These are phyloP conservation scores for Balaeniceps rex DNA, from an alignment of 2,113 vertebrate species.

Conservation along the genomic window DNA sequence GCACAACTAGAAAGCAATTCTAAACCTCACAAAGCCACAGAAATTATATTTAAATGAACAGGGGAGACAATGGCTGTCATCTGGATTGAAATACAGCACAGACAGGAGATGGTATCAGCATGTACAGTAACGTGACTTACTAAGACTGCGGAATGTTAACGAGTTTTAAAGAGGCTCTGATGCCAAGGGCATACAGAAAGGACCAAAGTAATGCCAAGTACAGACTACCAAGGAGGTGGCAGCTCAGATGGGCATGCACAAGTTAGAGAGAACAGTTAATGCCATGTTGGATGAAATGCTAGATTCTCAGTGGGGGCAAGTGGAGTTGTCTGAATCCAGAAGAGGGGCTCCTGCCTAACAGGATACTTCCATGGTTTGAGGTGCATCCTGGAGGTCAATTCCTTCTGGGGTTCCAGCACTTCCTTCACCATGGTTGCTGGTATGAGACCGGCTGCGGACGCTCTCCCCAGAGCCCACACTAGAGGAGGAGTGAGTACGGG, in stretches of 20 bases:
- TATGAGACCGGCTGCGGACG: constrained; percentile 75
- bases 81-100: constrained; percentile 55
- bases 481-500: constrained; percentile 90
- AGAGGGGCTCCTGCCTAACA: constrained; percentile 77
- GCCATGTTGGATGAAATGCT: constrained; percentile 56
- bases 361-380: constrained; percentile 95
- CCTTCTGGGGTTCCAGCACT: constrained; percentile 69
- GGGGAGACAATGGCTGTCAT: constrained; percentile 6
- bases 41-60: constrained; percentile 45
- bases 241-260: constrained; percentile 70
- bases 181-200: constrained; percentile 62
- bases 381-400: constrained; percentile 78
- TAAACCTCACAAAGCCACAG: constrained; percentile 74
- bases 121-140: constrained; percentile 32
- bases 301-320: constrained; percentile 48
- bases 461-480: constrained; percentile 86
- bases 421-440: constrained; percentile 76
- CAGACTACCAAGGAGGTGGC: constrained; percentile 62
- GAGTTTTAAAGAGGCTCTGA: constrained; percentile 44
- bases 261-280: constrained; percentile 63
- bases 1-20: constrained; percentile 75
- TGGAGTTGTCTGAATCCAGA: constrained; percentile 57
- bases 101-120: constrained; percentile 53
- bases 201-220: constrained; percentile 61
- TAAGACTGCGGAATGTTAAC: constrained; percentile 66